Base-by-base conservation (phyloP, 1,140 invertebrate species). In the Scaptomyza pallida region DNA sequence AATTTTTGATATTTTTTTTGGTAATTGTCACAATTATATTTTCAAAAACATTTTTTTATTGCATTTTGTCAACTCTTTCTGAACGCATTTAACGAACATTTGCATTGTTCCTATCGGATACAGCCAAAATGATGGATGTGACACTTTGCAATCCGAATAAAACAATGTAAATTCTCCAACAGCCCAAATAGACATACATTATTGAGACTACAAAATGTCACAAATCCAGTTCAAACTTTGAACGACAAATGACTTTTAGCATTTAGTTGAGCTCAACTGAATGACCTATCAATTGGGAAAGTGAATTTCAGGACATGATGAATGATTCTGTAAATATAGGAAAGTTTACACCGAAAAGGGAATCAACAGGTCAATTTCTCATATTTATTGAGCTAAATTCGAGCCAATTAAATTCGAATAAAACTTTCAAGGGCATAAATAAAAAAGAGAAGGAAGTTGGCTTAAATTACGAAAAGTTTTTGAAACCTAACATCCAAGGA, bases 91-190 rank as follows among this genome's bases (percentile, higher is more conserved):
- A 23, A 23, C 3, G 6, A 23, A 23, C 23, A 23, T 23, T 23
- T 30, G 10, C 41, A 47, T 68, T 68, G 56, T 68, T 62, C 12
- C 9, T 52, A 48, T 61, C 64, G 48, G 15, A 69, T 33, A 40
- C 54, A 37, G 41, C 26, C 26, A 60, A 61, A 60, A 61, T 68
- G 47, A 68, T 68, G 37, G 47, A 51, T 51, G 13, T 13, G 40
- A 67, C 63, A 65, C 35, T 17, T 51, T 51, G 45, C 35, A 26
- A 16, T 41, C 5, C 10, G 33, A 43, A 60, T 60, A 50, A 41
- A 10, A 50, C 10, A 51, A 26, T 26, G 35, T 44, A 43, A 44
- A 44, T 19, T n/a, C 17, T 12, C 5, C 3, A 17, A 19, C 41
- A 43, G 16, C 15, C 41, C 17, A 41, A 41, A 35, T 12, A 35